Evolutionary conservation across 2,797 vertebrate species (phyloP), one percentile per base, ranked within the genome.

Genomic region (Danionella dracula): DNA sequence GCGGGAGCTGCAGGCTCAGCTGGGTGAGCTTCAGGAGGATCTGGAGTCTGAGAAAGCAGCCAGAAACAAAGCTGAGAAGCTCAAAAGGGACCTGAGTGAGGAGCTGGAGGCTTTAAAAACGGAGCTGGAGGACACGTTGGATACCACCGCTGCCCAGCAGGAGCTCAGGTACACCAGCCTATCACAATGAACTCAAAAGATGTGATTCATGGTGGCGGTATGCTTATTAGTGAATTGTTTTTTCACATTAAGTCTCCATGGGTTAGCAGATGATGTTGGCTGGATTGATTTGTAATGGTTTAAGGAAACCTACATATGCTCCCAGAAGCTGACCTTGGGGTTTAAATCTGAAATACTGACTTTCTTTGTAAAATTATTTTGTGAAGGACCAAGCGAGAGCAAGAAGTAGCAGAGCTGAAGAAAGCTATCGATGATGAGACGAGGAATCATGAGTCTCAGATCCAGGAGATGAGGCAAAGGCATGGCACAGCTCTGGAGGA

Each of bases 91-190:
- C 78, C 73, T 99, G 73, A 96, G 95, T 16, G 96, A 99, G 73
- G 96, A 99, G 74, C 77, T 99, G 27, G 96, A 99, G 73, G 96
- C 96, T 31, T 84, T 99, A 67, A 99, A 99, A 79, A 99, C 96
- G 0, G 96, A 99, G 62, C 88, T 99, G 66, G 96, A 99, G 79
- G 96, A 99, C 81, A 99, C 96, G 0, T 83, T 99, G 87, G 96
- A 98, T 49, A 98, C 96, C 59, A 98, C 96, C 0, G 96, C 96
- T 0, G 95, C 96, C 12, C 96, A 99, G 81, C 96, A 98, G 70
- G 96, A 98, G 40, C 91, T 99, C 46, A 95, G 95, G 96, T 97
- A 82, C 21, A 8, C 0, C 8, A 27, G 21, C 4, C 16, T 27
- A 27, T 6, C 23, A 3, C 6, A 6, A 27, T 27, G 6, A 27